Evolutionary conservation across 2,113 vertebrate species (phyloP), one percentile per base, ranked within the genome.

Genomic region (Tamias sibiricus): DNA sequence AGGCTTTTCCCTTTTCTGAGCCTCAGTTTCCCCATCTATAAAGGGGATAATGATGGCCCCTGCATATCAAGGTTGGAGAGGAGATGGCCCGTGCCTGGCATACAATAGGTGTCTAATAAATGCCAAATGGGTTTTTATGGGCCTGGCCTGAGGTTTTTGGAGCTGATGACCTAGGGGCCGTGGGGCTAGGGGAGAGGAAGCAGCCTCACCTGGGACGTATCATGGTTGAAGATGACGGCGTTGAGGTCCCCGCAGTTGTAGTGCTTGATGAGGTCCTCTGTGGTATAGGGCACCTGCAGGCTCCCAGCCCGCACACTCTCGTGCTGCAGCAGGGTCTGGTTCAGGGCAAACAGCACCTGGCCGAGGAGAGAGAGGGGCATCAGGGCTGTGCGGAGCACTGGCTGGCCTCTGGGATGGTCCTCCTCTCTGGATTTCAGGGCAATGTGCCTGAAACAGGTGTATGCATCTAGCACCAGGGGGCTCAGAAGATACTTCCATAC

Each of bases 231-330:
- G 98, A 99, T 99, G 96, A 99, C 99, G 24, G 99, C 98, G 7
- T 98, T 99, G 97, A 99, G 99, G 97, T 99, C 99, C 90, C 99
- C 99, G 69, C 99, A 99, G 97, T 99, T 99, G 97, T 99, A 99
- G 97, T 99, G 99, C 76, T 99, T 99, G 98, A 99, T 99, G 97
- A 99, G 99, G 97, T 99, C 99, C 97, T 99, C 99, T 0, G 99
- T 99, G 95, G 99, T 99, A 44, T 99, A 99, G 0, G 99, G 98
- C 0, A 98, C 99, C 97, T 99, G 99, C 96, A 99, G 95, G 76
- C 99, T 99, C 57, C 99, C 99, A 0, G 99, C 99, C 77, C 99
- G 98, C 62, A 99, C 98, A 4, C 99, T 99, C 97, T 99, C 99
- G 0, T 99, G 99, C 77, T 99, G 99, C 91, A 99, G 98, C 91